These are phyloP conservation scores for Morus bassanus DNA, from an alignment of 2,797 vertebrate species.

Conservation along the genomic window DNA sequence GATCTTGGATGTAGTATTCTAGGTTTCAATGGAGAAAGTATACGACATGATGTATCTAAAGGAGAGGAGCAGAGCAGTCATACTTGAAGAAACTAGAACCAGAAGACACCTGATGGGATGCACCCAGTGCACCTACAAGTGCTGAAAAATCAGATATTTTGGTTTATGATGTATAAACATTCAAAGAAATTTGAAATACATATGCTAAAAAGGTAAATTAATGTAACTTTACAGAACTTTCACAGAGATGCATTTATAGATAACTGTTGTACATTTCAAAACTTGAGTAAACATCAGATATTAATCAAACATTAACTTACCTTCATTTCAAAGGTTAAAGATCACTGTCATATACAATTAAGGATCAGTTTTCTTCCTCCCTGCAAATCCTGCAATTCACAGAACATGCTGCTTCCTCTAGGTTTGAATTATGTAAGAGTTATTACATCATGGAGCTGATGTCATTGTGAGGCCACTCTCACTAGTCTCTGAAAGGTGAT, in stretches of 20 bases:
- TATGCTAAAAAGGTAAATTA: not conserved
- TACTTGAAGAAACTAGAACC: not conserved
- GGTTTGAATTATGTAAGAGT: not conserved
- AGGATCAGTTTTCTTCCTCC: not conserved
- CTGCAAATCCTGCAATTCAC: not conserved
- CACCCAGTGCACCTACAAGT: not conserved
- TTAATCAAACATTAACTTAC: conserved; percentile 4
- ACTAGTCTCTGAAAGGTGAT: not conserved
- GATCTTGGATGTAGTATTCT: not conserved
- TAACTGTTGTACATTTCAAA: not conserved
- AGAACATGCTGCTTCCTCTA: not conserved
- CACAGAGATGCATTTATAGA: not conserved
- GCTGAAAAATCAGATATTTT: not conserved
- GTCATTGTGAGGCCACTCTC: not conserved
- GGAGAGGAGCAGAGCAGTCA: not conserved
- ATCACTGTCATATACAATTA: not conserved
- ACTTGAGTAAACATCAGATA: not conserved
- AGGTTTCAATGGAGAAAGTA: not conserved
- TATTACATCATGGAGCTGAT: not conserved
- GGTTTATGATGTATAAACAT: not conserved
- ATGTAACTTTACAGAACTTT: not conserved
- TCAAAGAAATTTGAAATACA: not conserved
- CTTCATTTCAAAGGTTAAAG: not conserved
- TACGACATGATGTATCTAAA: not conserved
- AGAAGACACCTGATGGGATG: not conserved